These are phyloP conservation scores for Sebastes matsubarae DNA, from an alignment of 2,797 vertebrate species.

Conservation along the genomic window DNA sequence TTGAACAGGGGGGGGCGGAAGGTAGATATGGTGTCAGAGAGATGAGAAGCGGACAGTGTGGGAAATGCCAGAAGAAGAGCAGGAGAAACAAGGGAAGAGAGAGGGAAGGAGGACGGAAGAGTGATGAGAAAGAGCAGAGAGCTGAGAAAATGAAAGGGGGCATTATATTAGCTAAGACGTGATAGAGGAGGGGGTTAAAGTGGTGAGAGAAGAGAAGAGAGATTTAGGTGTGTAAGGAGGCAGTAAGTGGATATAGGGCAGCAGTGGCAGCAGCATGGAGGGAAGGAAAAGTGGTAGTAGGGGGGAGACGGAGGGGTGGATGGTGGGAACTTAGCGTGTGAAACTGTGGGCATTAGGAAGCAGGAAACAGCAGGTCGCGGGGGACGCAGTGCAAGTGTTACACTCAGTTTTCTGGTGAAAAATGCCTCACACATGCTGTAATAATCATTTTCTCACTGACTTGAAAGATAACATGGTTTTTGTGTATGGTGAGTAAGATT, in stretches of 20 bases:
- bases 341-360: slow-evolving; percentile 59
- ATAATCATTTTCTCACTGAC: slow-evolving; percentile 33
- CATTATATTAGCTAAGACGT: slow-evolving; percentile 9
- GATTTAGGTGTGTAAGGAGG: slow-evolving; percentile 34
- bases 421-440: slow-evolving; percentile 9
- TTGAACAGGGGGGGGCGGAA: slow-evolving; percentile 32
- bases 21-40: slow-evolving; percentile 49
- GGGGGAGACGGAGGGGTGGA: slow-evolving; percentile 11
- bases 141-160: slow-evolving; percentile 22
- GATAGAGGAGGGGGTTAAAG: slow-evolving; percentile 16
- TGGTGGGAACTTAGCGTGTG: slow-evolving; percentile 60
- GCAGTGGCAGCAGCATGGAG: slow-evolving; percentile 13
- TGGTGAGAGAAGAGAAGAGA: slow-evolving; percentile 21
- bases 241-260: slow-evolving; percentile 22
- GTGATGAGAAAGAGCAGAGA: slow-evolving; percentile 12
- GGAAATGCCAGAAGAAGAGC: slow-evolving; percentile 15
- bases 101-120: not conserved
- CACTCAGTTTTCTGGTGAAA: not conserved
- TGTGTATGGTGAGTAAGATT: not conserved
- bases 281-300: slow-evolving; percentile 23
- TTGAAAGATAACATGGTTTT: slow-evolving; percentile 6
- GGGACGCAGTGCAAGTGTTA: slow-evolving; percentile 36
- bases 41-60: slow-evolving; percentile 5
- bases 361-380: slow-evolving; percentile 63
- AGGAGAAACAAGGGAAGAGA: not conserved